Evolutionary conservation across 2,888 invertebrate genomes (phyloP), one percentile per base, ranked within the genome.

Genomic region (Drosophila anomalipes): DNA sequence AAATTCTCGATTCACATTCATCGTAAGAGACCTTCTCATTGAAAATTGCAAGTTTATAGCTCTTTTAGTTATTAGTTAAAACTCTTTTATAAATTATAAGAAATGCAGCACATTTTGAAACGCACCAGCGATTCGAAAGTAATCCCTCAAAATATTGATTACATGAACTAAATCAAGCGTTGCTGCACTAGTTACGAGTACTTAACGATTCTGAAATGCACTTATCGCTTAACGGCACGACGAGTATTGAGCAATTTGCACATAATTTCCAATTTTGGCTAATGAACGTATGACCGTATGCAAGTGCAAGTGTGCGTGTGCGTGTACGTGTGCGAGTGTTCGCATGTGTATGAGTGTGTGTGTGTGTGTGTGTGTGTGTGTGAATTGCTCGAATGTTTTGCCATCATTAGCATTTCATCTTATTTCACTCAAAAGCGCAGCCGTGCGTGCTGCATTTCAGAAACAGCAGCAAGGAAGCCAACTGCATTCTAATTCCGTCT

Each of bases 391-490:
- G 76, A 70, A 79, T 86, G 89, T 83, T 89, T 78, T 79, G 79
- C 82, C 85, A 84, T 85, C 87, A 85, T 89, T 85, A 85, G 82
- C 85, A 89, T 85, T 87, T 86, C 87, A 87, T 84, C 89, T 89
- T 87, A 82, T 89, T 89, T 85, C 79, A 84, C 85, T 85, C 85
- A 84, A 75, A 52, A 66, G 77, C 69, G 68, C 72, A 85, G 63
- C 51, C 89, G 85, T 85, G 85, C 87, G 80, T 89, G 85, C 89
- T 76, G 76, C 87, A 89, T 84, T 84, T 82, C 70, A 81, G 64
- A 77, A 87, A 56, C 61, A 57, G 52, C 69, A 60, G 41, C 47
- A 76, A 4, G 26, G 26, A 47, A 47, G 26, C 26, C 4, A 81
- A 74, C 83, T 89, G 90, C 90, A 87, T 87, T 87, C 80, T 83